Evolutionary conservation across 1,140 invertebrate genomes (phyloP), one percentile per base, ranked within the genome.

Genomic region (Drosophila nikananu): DNA sequence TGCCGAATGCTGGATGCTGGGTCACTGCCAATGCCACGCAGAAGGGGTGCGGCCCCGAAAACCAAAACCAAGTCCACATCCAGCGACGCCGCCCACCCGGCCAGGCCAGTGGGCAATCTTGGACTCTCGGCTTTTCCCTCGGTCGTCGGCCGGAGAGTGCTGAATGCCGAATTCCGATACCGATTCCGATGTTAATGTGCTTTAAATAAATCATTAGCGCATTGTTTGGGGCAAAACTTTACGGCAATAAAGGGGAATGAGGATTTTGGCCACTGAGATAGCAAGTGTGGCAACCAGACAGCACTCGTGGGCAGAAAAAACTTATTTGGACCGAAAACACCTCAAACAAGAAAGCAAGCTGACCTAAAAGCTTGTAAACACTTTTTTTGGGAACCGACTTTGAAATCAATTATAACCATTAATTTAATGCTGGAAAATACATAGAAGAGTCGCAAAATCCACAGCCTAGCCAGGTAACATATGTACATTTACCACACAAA

Each of bases 191-290:
- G 46, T 73, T 73, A 73, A 73, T 77, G 55, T 80, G 86, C 71
- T 63, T 90, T 86, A 91, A 90, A 90, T 90, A 90, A 90, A 89
- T 89, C 86, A 89, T 89, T 89, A 89, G 75, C 78, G 77, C 59
- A 67, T 80, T 83, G 71, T 66, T 80, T 77, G 51, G 54, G 65
- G 59, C 60, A 54, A 79, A 74, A 75, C 52, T 72, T 55, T 57
- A 37, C 42, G 51, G 60, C 42, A 27, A 42, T 49, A 37, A 48
- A 63, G 23, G 42, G 62, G 55, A 54, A 46, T 54, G 37, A 15
- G 52, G 66, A 71, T 59, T 71, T 21, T 49, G 52, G 52, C 57
- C 37, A 32, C 23, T 15, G 27, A 25, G 37, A 65, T 60, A 30
- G 32, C 42, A 49, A 46, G 63, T 68, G 41, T 71, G 57, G 49